Conservation (phyloP, 2,888 invertebrate genomes). For the Caprella mutica region DNA sequence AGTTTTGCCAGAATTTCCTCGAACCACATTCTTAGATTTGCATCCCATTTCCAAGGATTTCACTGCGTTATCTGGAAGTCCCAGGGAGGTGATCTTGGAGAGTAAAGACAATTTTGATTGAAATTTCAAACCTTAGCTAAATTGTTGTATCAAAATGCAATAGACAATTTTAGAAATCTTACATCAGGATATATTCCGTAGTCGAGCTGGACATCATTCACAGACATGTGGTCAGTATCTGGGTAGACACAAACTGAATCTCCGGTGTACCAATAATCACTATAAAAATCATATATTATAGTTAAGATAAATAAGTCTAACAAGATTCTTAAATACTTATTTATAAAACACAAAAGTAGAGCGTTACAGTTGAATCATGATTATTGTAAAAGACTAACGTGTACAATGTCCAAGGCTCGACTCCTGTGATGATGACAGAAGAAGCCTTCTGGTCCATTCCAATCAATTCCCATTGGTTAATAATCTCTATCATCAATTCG, state of each 20-base stretch:
- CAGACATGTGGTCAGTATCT: constrained; percentile 11
- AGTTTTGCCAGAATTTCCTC: no score
- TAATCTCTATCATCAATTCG: constrained; percentile 2
- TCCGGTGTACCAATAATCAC: constrained; percentile 8
- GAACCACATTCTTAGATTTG: constrained; percentile 1
- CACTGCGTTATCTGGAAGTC: constrained; percentile 11
- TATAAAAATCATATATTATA: no score
- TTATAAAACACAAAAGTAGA: no score
- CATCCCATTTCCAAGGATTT: constrained; percentile 16
- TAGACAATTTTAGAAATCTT: no score
- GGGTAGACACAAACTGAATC: constrained; percentile 11
- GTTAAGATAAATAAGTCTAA: no score
- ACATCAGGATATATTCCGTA: constrained; percentile 16
- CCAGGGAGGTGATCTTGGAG: constrained; percentile 8
- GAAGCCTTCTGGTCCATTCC: constrained; percentile 3
- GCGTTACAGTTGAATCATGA: no score
- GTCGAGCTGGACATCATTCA: constrained; percentile 12
- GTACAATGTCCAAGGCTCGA: constrained; percentile 23
- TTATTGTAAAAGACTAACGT: no score
- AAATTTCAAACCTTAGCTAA: no score
- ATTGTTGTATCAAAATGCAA: no score
- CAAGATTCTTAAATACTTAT: no score
- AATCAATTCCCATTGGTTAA: neutral
- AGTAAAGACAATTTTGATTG: no score
- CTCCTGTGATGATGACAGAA: constrained; percentile 21